Evolutionary conservation across 2,888 invertebrate species (phyloP).

Genomic region (Pandemis corylana): DNA sequence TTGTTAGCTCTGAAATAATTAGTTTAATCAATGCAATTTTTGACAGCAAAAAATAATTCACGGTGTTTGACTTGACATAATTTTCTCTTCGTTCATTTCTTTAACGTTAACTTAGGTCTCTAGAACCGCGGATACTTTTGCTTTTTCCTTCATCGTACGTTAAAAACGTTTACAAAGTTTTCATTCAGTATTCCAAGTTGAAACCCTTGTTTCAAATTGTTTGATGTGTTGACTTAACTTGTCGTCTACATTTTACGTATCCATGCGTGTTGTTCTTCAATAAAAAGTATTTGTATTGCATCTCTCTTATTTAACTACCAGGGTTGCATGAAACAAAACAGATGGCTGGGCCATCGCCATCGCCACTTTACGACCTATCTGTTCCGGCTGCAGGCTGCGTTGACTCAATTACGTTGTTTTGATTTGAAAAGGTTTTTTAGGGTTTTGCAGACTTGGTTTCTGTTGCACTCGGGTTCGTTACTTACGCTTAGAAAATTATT

Average conservation of each 20-base stretch:
- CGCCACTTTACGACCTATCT: conserved; percentile 16
- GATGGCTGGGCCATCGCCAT: conserved; percentile 18
- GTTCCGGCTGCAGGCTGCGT: conserved; percentile 21
- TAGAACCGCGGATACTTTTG: too few species aligned
- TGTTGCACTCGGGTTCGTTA: background rate
- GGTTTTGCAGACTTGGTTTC: background rate
- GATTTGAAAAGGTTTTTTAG: background rate
- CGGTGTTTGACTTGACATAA: too few species aligned
- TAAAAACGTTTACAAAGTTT: too few species aligned
- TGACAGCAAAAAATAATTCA: too few species aligned
- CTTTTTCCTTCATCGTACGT: too few species aligned
- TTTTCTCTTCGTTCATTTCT: too few species aligned
- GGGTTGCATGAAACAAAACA: conserved; percentile 13
- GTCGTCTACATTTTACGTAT: background rate
- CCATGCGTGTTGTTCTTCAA: background rate
- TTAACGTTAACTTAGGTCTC: too few species aligned
- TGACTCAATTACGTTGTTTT: conserved; percentile 16
- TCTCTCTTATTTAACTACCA: background rate
- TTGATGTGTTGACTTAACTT: too few species aligned
- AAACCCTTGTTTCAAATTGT: too few species aligned
- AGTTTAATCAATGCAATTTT: too few species aligned
- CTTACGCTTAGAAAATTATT: background rate
- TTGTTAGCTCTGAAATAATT: too few species aligned
- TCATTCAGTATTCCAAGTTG: too few species aligned
- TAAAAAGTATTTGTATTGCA: background rate